These are phyloP conservation scores for Cactoblastis cactorum DNA, from an alignment of 2,888 invertebrate genomes.

Conservation along the genomic window DNA sequence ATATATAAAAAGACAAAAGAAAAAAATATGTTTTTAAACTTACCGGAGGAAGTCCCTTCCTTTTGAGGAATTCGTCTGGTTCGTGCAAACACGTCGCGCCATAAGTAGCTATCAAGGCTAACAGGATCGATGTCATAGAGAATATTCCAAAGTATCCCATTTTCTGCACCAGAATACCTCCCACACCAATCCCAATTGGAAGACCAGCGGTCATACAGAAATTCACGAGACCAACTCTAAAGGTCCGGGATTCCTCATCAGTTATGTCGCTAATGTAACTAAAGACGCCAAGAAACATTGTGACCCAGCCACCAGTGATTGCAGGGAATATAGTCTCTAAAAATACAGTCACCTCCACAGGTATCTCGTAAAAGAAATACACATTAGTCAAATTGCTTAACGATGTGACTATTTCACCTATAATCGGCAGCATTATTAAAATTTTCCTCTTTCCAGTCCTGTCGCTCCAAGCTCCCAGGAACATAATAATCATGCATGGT, in stretches of 20 bases:
- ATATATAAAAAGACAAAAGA: too few relatives aligned
- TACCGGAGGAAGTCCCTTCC: slow-evolving; percentile 55
- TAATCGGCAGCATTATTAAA: slow-evolving; percentile 77
- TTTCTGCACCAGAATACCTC: slow-evolving; percentile 66
- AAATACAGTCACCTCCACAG: slow-evolving; percentile 74
- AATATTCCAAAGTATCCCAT: slow-evolving; percentile 72
- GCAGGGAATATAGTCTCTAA: slow-evolving; percentile 76
- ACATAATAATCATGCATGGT: slow-evolving; percentile 78
- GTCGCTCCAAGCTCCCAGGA: slow-evolving; percentile 82
- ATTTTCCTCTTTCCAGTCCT: slow-evolving; percentile 77
- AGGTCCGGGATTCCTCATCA: slow-evolving; percentile 77
- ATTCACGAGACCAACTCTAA: slow-evolving; percentile 81
- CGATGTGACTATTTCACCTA: slow-evolving; percentile 73
- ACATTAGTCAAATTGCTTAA: slow-evolving; percentile 75
- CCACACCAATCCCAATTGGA: slow-evolving; percentile 76
- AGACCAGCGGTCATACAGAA: slow-evolving; percentile 79
- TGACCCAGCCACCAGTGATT: slow-evolving; percentile 77
- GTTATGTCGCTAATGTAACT: slow-evolving; percentile 82
- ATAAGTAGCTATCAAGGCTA: slow-evolving; percentile 83
- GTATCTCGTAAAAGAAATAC: slow-evolving; percentile 78
- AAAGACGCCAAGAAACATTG: slow-evolving; percentile 80
- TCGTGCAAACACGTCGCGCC: slow-evolving; percentile 85
- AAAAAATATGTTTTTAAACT: too few relatives aligned
- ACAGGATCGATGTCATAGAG: slow-evolving; percentile 51
- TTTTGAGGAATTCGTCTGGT: slow-evolving; percentile 62